Percentiles rank a stretch among this genome's conserved stretches.
phyloP scores from a whole-genome alignment of 2,888 invertebrate species.

The Scelioninae gen. 1 region DNA sequence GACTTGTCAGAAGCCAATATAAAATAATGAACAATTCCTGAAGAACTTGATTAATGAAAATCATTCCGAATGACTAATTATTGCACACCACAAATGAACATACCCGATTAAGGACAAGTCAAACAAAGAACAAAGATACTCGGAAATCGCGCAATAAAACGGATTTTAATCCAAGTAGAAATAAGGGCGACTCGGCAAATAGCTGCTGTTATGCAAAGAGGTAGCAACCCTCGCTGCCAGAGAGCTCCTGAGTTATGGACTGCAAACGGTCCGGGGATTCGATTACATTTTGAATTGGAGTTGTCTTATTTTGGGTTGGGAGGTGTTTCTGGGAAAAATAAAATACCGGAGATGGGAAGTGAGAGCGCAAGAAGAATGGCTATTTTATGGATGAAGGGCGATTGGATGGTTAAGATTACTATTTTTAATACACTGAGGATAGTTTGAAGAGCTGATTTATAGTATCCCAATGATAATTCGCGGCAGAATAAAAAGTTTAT shows the following conservation, averaged over 20 bases:
- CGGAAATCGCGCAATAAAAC: constrained; percentile 47
- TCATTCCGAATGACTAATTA: constrained; percentile 13
- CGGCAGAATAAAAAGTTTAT: background rate
- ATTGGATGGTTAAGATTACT: constrained; percentile 52
- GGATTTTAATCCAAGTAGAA: constrained; percentile 52
- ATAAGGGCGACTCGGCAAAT: constrained; percentile 60
- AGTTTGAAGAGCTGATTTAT: constrained; percentile 43
- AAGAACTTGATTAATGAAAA: background rate
- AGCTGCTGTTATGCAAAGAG: constrained; percentile 61
- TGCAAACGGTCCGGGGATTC: constrained; percentile 53
- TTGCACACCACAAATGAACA: constrained; percentile 31
- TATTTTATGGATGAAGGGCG: constrained; percentile 60
- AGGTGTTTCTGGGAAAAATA: constrained; percentile 51
- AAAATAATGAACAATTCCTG: background rate
- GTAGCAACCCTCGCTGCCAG: constrained; percentile 42
- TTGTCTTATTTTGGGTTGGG: constrained; percentile 54
- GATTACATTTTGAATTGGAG: constrained; percentile 55
- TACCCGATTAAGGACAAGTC: constrained; percentile 29
- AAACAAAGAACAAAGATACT: constrained; percentile 48
- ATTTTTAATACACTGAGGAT: constrained; percentile 51
- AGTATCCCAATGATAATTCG: constrained; percentile 15
- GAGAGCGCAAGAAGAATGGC: constrained; percentile 44
- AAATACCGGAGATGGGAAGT: constrained; percentile 34
- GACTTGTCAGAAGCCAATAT: background rate
- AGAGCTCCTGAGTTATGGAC: constrained; percentile 53